Evolutionary conservation across 2,113 vertebrate species (phyloP), one percentile per base, ranked within the genome.

Genomic region (Taurulus bubalis): DNA sequence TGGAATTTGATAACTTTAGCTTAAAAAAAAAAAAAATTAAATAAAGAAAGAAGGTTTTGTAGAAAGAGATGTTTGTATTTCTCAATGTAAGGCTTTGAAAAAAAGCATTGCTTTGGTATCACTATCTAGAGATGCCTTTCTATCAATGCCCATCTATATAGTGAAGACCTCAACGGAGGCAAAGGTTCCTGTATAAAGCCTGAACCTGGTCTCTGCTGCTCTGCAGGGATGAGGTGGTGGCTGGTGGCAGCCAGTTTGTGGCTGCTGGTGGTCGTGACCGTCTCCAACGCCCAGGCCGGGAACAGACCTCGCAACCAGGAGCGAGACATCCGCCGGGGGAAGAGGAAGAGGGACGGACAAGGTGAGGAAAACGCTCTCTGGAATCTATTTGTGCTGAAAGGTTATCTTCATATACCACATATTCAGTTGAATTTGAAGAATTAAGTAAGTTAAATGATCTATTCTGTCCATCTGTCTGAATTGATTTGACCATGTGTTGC

Each of bases 221-320:
- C 56, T 85, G 45, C 80, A 92, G 92, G 83, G n/a, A 98, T 98
- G 98, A 95, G 94, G 93, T 82, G 84, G 73, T 75, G 87, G 74
- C 69, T 90, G 10, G 8, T 96, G 30, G 59, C 94, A 71, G 95
- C 80, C 86, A 53, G 45, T 78, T 30, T 93, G 58, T 87, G 87
- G 80, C 81, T 91, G 71, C 65, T 90, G 47, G 64, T 90, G 75
- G 70, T 78, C 77, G 15, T 85, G 9, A 92, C 84, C 5, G 28
- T 93, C 16, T 89, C 91, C 11, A 89, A 87, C 2, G 93, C 89
- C n/a, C 93, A 85, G 75, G 71, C 69, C 0, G 60, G 65, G 74
- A 66, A 7, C 53, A 38, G 63, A 81, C 45, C 58, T 42, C 82
- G 4, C 34, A 92, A 66, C 75, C 75, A 75, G 82, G 78, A 94